Percentiles rank a stretch among this genome's conserved stretches.
Conservation (phyloP, 92 coral and sea anemone genomes). For the Porites lobata region DNA sequence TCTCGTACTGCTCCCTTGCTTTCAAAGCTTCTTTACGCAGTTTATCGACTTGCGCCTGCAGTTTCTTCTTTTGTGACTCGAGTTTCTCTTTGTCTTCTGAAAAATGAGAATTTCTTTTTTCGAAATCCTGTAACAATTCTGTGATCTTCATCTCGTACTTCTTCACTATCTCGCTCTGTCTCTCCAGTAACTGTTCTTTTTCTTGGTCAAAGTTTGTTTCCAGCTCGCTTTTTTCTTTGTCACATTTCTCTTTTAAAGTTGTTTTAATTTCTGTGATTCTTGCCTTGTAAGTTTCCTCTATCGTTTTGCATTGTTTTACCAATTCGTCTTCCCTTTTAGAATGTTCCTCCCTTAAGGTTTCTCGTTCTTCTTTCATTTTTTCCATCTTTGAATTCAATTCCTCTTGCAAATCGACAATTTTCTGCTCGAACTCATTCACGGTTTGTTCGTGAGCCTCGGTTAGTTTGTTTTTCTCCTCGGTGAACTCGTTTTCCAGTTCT, state of each 20-base stretch:
- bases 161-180: slow-evolving; percentile 48
- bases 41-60: slow-evolving; percentile 51
- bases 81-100: slow-evolving; percentile 36
- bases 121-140: slow-evolving; percentile 60
- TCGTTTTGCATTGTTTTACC: neutral
- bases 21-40: slow-evolving; percentile 35
- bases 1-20: slow-evolving; percentile 31
- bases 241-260: slow-evolving; percentile 36
- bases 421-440: slow-evolving; percentile 16
- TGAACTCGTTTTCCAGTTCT: slow-evolving; percentile 30
- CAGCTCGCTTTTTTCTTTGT: slow-evolving; percentile 41
- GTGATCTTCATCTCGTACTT: slow-evolving; percentile 43
- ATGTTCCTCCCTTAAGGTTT: slow-evolving; percentile 10
- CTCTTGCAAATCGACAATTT: slow-evolving; percentile 43
- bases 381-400: slow-evolving; percentile 52
- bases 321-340: slow-evolving; percentile 30
- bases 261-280: slow-evolving; percentile 37
- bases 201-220: slow-evolving; percentile 50
- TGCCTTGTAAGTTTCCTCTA: slow-evolving; percentile 24
- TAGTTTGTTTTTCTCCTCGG: slow-evolving; percentile 30
- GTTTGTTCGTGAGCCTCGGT: slow-evolving; percentile 31
- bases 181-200: slow-evolving; percentile 40
- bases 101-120: slow-evolving; percentile 48
- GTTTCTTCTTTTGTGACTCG: slow-evolving; percentile 51
- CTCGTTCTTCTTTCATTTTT: slow-evolving; percentile 41